Evolutionary conservation across 1,140 invertebrate genomes (phyloP).

Genomic region (Danaus plexippus): DNA sequence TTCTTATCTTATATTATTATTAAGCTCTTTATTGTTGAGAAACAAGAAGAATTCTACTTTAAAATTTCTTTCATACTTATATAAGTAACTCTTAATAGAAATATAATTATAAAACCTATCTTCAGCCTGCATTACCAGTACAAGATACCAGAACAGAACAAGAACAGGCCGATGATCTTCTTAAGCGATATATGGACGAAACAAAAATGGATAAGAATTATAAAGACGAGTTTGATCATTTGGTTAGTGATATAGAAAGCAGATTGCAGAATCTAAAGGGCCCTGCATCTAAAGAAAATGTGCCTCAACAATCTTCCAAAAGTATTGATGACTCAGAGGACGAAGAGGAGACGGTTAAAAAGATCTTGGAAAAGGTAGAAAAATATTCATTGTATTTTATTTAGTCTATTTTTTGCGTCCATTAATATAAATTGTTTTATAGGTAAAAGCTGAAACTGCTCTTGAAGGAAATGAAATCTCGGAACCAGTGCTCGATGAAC

Average conservation of each 20-base stretch:
- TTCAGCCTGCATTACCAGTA: conserved; percentile 38
- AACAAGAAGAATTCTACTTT: not conserved
- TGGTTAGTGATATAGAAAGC: conserved; percentile 64
- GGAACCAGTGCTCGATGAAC: conserved; percentile 67
- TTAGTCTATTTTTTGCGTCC: not conserved
- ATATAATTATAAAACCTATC: too few species aligned
- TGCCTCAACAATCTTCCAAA: not conserved
- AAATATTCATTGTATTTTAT: conserved; percentile 9
- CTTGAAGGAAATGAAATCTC: conserved; percentile 27
- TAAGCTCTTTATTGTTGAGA: too few species aligned
- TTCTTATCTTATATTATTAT: too few species aligned
- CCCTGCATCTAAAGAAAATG: not conserved
- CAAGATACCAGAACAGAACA: conserved; percentile 72
- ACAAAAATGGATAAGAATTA: conserved; percentile 67
- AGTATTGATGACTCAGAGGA: conserved; percentile 30
- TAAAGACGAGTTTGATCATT: conserved; percentile 48
- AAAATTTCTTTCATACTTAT: conserved; percentile 7
- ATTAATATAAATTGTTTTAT: conserved; percentile 10
- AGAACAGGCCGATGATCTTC: conserved; percentile 75
- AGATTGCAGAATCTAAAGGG: conserved; percentile 70
- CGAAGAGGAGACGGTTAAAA: conserved; percentile 46
- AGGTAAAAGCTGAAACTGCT: conserved; percentile 36
- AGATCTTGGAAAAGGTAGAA: conserved; percentile 52
- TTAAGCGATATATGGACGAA: conserved; percentile 75
- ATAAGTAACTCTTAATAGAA: not conserved